Percentiles rank a stretch among this genome's conserved stretches.
phyloP scores from a whole-genome alignment of 2,113 vertebrate genomes.

The Callopanchax toddi region DNA sequence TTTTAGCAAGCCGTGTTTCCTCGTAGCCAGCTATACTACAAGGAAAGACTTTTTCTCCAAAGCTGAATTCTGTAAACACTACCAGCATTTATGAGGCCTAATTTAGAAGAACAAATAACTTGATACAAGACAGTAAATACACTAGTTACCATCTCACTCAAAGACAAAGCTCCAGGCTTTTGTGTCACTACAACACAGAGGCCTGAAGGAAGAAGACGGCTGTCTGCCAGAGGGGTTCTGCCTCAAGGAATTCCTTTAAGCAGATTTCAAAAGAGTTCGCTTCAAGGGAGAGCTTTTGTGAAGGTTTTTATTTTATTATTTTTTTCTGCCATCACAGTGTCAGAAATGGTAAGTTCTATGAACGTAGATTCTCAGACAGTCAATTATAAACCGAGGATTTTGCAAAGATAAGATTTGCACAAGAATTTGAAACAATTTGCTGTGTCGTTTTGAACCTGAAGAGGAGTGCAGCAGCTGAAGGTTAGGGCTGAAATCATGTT shows the following conservation, averaged over 20 bases:
- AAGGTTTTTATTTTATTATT: slow-evolving; percentile 6
- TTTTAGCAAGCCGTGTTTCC: slow-evolving; percentile 3
- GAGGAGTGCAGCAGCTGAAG: background rate
- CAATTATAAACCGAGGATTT: background rate
- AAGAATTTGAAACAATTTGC: slow-evolving; percentile 4
- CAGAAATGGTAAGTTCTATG: slow-evolving; percentile 7
- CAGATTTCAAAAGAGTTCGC: slow-evolving; percentile 42
- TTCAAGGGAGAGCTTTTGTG: slow-evolving; percentile 32
- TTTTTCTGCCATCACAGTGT: slow-evolving; percentile 1
- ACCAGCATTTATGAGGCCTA: slow-evolving; percentile 18
- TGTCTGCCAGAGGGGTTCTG: slow-evolving; percentile 53
- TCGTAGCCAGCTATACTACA: slow-evolving; percentile 14
- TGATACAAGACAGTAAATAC: slow-evolving; percentile 49
- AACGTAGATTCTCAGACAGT: slow-evolving; percentile 1
- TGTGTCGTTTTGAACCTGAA: slow-evolving; percentile 6
- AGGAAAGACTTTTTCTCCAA: slow-evolving; percentile 5
- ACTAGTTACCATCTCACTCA: slow-evolving; percentile 48
- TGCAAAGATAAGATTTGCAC: slow-evolving; percentile 4
- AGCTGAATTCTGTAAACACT: slow-evolving; percentile 28
- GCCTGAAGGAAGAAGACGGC: slow-evolving; percentile 60
- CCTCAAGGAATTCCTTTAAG: slow-evolving; percentile 60
- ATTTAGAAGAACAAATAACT: slow-evolving; percentile 56
- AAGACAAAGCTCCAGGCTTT: slow-evolving; percentile 58
- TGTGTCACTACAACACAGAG: slow-evolving; percentile 58
- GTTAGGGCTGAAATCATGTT: background rate